Conservation (phyloP, 1,140 invertebrate genomes). For the Drosophila santomea region DNA sequence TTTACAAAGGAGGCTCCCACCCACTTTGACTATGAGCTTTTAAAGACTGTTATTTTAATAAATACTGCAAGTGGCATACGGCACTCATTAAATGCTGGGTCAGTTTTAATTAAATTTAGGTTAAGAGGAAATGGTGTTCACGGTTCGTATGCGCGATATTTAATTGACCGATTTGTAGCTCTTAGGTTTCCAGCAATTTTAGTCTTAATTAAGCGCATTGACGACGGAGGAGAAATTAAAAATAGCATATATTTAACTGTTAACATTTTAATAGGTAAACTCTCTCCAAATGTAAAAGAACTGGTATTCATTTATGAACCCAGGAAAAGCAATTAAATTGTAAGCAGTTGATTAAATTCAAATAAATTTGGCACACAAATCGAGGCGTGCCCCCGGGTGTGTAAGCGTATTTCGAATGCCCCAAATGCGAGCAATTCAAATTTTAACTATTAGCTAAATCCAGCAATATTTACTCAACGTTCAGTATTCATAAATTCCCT, state of each 20-base stretch:
- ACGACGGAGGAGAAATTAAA: not conserved
- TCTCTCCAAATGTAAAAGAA: not conserved
- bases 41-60: slow-evolving; percentile 35
- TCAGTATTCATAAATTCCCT: slow-evolving; percentile 21
- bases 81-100: slow-evolving; percentile 13
- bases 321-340: slow-evolving; percentile 14
- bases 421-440: slow-evolving; percentile 5
- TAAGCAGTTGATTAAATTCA: slow-evolving; percentile 22
- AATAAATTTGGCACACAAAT: slow-evolving; percentile 6
- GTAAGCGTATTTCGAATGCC: slow-evolving; percentile 8
- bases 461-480: slow-evolving; percentile 8
- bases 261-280: not conserved
- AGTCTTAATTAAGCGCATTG: slow-evolving; percentile 16
- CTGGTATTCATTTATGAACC: not conserved
- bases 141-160: slow-evolving; percentile 65
- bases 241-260: not conserved
- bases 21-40: slow-evolving; percentile 26
- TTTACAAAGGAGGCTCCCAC: slow-evolving; percentile 15
- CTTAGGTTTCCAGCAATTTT: slow-evolving; percentile 1
- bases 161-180: slow-evolving; percentile 54
- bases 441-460: slow-evolving; percentile 5
- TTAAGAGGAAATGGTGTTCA: slow-evolving; percentile 46
- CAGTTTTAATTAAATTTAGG: slow-evolving; percentile 51
- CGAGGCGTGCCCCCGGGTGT: slow-evolving; percentile 13
- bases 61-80: slow-evolving; percentile 14